Base-by-base conservation (phyloP, 2,113 vertebrate species). In the Poicephalus meyeri region DNA sequence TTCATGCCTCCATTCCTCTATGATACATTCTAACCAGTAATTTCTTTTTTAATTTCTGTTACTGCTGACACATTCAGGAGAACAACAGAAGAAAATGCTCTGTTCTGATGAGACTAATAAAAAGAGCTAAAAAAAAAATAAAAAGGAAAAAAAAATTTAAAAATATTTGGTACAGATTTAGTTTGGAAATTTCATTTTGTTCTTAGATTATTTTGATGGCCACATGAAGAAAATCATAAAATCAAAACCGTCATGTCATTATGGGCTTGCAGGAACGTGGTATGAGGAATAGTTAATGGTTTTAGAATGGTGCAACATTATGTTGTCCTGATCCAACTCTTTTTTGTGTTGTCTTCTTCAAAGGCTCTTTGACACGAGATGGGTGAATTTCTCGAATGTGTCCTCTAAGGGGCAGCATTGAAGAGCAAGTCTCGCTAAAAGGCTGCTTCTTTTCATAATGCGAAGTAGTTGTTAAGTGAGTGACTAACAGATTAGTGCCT, bases 391-490 rank as follows among this genome's bases (percentile, higher is more conserved):
- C 87, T 63, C 29, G 6, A 50, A 23, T 42, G 33, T 71, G 85
- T 71, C 95, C 97, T 95, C 89, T 97, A 80, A 78, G 91, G 88
- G 96, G 92, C 96, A 95, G 95, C 94, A 94, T 82, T 96, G 95
- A 95, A 92, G 72, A 96, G 76, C 86, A 92, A 42, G 72, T 92
- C 20, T 58, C 41, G 35, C 15, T 46, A 55, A 49, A 66, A 5
- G 13, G 46, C 86, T 55, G 1, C 15, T 64, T 58, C 25, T 63
- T 13, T 26, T 74, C 46, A 11, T 47, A 9, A 12, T 46, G 37
- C 0, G 14, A n/a, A 53, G 33, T 49, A 68, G 8, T 9, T 50
- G 5, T n/a, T 55, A 31, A 70, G 9, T 6, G 39, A 73, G 8
- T 7, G 42, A 74, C 23, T 66, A 53, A 69, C 42, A 71, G 49